Evolutionary conservation across 2,113 vertebrate genomes (phyloP).

Genomic region (Larimichthys crocea): DNA sequence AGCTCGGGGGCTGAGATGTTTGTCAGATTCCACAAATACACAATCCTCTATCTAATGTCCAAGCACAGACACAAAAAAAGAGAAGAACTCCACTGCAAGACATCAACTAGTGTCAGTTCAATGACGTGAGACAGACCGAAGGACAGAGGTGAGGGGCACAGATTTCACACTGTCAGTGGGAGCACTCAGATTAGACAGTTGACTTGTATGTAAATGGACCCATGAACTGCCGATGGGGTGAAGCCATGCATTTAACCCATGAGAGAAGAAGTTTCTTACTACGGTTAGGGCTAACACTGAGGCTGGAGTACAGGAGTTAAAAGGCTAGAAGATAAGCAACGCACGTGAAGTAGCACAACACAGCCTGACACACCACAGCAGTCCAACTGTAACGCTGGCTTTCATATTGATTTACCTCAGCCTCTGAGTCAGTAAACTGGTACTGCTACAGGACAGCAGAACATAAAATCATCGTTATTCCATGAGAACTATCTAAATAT

Average conservation of each 20-base stretch:
- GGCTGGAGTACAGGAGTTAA: slow-evolving; percentile 40
- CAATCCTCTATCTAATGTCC: slow-evolving; percentile 17
- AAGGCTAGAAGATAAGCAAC: slow-evolving; percentile 21
- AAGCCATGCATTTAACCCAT: slow-evolving; percentile 54
- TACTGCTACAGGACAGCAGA: slow-evolving; percentile 93
- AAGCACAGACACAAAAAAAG: slow-evolving; percentile 24
- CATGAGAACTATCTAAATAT: slow-evolving; percentile 69
- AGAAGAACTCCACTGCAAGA: slow-evolving; percentile 17
- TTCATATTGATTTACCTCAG: slow-evolving; percentile 93
- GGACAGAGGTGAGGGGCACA: slow-evolving; percentile 8
- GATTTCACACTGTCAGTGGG: slow-evolving; percentile 50
- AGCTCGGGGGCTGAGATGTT: not conserved
- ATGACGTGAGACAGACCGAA: slow-evolving; percentile 37
- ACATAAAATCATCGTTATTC: slow-evolving; percentile 86
- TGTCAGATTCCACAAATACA: slow-evolving; percentile 37
- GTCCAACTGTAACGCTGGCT: slow-evolving; percentile 83
- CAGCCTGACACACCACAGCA: slow-evolving; percentile 85
- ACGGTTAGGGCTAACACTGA: slow-evolving; percentile 49
- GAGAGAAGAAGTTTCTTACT: slow-evolving; percentile 40
- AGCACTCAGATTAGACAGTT: slow-evolving; percentile 15
- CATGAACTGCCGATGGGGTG: slow-evolving; percentile 34
- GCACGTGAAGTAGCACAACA: slow-evolving; percentile 79
- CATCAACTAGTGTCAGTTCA: slow-evolving; percentile 27
- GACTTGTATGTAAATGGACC: slow-evolving; percentile 30
- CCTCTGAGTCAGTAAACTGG: slow-evolving; percentile 98